Conservation (phyloP, 2,888 invertebrate species). For the Heliothis peltigera region DNA sequence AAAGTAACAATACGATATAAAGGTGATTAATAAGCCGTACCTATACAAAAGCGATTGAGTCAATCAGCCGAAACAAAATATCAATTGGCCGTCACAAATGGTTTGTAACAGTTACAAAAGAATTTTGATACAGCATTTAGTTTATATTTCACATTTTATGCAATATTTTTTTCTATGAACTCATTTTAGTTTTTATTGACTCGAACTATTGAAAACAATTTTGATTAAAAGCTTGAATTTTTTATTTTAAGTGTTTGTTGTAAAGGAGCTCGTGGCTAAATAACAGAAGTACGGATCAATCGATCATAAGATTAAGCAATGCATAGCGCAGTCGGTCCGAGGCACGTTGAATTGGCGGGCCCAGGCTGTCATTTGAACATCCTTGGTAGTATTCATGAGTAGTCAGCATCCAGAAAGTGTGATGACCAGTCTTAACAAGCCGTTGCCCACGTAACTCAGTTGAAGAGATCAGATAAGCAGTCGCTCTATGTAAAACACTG, state of each 20-base stretch:
- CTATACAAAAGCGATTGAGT: conserved; percentile 28
- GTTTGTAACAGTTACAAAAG: conserved; percentile 41
- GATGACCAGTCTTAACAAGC: too few relatives aligned
- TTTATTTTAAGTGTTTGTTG: neutral
- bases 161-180: conserved; percentile 11
- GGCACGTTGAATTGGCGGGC: too few relatives aligned
- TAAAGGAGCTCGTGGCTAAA: too few relatives aligned
- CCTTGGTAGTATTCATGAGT: too few relatives aligned
- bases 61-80: conserved; percentile 39
- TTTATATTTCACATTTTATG: conserved; percentile 10
- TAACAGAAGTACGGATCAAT: too few relatives aligned
- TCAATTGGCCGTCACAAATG: conserved; percentile 41
- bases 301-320: too few relatives aligned
- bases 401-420: too few relatives aligned
- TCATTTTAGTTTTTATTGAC: conserved; percentile 21
- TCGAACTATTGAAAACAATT: neutral
- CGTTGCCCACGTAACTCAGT: too few relatives aligned
- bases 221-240: neutral
- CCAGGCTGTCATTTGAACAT: too few relatives aligned
- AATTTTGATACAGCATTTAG: conserved; percentile 24
- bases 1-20: conserved; percentile 14
- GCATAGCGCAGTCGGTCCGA: too few relatives aligned
- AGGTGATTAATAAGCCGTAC: conserved; percentile 35
- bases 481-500: too few relatives aligned
- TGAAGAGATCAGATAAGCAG: too few relatives aligned